These are phyloP conservation scores for Cinclus mexicanus DNA, from an alignment of 2,113 vertebrate species.

Conservation along the genomic window DNA sequence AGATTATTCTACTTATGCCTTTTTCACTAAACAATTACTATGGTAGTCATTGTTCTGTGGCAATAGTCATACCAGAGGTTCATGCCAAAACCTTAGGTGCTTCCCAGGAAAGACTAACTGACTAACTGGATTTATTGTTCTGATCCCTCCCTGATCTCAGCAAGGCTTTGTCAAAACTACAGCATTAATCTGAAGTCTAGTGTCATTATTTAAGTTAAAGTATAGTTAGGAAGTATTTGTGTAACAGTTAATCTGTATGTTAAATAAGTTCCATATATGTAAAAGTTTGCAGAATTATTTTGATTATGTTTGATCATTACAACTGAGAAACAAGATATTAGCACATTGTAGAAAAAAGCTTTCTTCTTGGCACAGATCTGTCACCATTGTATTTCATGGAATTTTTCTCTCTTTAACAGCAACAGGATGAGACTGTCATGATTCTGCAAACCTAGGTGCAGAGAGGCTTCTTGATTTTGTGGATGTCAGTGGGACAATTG, in stretches of 20 bases:
- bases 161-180: not conserved
- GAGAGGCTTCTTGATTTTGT: not conserved
- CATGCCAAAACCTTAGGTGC: not conserved
- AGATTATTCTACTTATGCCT: not conserved
- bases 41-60: fast-evolving
- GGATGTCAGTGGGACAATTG: not conserved
- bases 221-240: not conserved
- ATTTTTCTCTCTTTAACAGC: not conserved
- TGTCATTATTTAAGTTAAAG: not conserved
- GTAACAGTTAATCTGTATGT: not conserved
- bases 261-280: not conserved
- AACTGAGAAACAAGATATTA: not conserved
- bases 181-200: not conserved
- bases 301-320: not conserved
- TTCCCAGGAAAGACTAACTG: not conserved
- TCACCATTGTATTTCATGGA: not conserved
- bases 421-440: fast-evolving
- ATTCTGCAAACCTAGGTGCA: not conserved
- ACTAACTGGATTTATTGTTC: not conserved
- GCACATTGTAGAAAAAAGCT: not conserved
- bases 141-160: not conserved
- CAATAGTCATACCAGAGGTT: not conserved
- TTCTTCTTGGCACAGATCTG: not conserved
- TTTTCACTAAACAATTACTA: not conserved
- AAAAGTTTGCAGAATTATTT: not conserved